Conservation (phyloP, 2,888 invertebrate species). For the Seira musarum region DNA sequence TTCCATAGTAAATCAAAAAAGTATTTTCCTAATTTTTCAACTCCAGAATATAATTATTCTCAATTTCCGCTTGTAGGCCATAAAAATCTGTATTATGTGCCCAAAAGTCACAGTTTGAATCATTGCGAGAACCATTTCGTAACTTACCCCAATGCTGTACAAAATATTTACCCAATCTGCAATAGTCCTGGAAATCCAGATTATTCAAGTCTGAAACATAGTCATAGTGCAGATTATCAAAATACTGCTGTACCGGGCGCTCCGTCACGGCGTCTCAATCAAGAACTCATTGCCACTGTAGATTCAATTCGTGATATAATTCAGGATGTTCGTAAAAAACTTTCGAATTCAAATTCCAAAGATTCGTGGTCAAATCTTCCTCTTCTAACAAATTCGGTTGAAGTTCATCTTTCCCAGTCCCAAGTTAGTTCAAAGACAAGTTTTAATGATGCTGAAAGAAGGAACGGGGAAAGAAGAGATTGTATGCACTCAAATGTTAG, state of each 20-base stretch:
- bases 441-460: no score
- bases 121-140: no score
- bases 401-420: no score
- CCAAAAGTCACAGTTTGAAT: neutral
- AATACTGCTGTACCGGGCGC: neutral
- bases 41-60: no score
- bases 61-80: no score
- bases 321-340: slow-evolving; percentile 55
- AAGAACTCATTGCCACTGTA: slow-evolving; percentile 63
- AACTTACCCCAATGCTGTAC: no score
- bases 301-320: slow-evolving; percentile 65
- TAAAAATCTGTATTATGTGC: neutral
- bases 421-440: no score
- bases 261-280: slow-evolving; percentile 52
- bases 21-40: neutral
- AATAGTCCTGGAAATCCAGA: neutral
- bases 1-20: slow-evolving; percentile 18
- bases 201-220: neutral
- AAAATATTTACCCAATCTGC: no score
- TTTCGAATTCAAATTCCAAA: slow-evolving; percentile 40
- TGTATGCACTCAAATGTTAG: no score
- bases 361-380: slow-evolving; percentile 64
- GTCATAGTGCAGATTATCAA: neutral
- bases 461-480: no score
- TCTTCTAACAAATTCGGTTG: neutral